Conservation (phyloP, 1,140 invertebrate genomes). For the Pogonognathellus flavescens region DNA sequence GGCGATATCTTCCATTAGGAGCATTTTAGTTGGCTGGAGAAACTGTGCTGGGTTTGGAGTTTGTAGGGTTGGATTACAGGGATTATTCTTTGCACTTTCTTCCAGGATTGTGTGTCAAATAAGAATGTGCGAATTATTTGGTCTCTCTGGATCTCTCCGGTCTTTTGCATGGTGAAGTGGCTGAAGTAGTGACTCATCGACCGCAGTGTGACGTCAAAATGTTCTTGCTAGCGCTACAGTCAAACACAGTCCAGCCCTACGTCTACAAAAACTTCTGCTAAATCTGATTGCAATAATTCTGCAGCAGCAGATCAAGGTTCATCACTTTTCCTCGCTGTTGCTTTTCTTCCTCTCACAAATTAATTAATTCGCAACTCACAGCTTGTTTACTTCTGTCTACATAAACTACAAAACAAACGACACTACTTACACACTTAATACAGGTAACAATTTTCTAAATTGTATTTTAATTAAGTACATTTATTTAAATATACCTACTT, state of each 20-base stretch:
- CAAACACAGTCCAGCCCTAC: not conserved
- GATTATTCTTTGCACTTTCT: not conserved
- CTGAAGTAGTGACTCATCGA: slow-evolving; percentile 7
- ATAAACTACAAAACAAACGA: too few species aligned
- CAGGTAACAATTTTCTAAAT: too few species aligned
- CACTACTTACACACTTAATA: too few species aligned
- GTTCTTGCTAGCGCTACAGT: slow-evolving; percentile 7
- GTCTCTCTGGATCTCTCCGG: not conserved
- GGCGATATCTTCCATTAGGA: too few species aligned
- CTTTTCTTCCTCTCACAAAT: not conserved
- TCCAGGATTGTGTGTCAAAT: not conserved
- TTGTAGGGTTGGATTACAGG: not conserved
- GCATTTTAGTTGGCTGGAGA: too few species aligned
- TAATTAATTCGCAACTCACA: not conserved
- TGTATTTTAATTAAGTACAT: too few species aligned
- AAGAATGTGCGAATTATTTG: not conserved
- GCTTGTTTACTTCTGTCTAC: not conserved
- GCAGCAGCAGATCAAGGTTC: not conserved
- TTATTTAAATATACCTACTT: too few species aligned
- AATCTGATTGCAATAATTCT: not conserved
- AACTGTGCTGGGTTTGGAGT: not conserved
- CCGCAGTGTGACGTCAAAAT: slow-evolving; percentile 26
- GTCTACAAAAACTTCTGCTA: not conserved
- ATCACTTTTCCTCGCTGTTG: not conserved
- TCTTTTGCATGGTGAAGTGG: not conserved